Percentiles rank a stretch among this genome's conserved stretches.
These are phyloP conservation scores for Trisateles emortualis DNA, from an alignment of 2,888 invertebrate genomes.

Conservation along the genomic window DNA sequence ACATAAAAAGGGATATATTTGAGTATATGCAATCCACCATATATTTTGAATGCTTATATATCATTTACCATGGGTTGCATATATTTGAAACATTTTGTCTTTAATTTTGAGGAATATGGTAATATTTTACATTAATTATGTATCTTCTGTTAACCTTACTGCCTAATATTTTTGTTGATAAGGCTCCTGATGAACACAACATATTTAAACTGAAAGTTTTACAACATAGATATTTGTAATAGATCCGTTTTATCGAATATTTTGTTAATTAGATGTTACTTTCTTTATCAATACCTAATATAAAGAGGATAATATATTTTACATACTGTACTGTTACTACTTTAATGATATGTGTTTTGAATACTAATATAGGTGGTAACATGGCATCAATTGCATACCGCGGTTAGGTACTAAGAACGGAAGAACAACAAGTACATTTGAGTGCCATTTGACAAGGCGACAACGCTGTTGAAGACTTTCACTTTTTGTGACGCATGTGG, in stretches of 20 bases:
- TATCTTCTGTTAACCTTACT: not conserved
- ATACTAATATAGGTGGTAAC: conserved; percentile 20
- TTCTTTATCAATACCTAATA: conserved; percentile 3
- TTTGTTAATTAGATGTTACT: not conserved
- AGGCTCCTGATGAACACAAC: not conserved
- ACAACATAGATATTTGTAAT: not conserved
- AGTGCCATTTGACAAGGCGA: conserved; percentile 74
- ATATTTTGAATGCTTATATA: conserved; percentile 33
- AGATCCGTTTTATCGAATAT: not conserved
- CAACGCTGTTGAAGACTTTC: conserved; percentile 46
- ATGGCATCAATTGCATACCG: conserved; percentile 19
- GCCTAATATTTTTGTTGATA: not conserved
- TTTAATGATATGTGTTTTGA: conserved; percentile 15
- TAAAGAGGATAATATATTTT: conserved; percentile 4
- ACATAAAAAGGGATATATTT: conserved; percentile 30
- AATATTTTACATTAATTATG: conserved; percentile 5
- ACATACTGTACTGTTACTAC: conserved; percentile 5
- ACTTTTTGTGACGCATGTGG: conserved; percentile 32
- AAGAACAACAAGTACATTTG: conserved; percentile 70
- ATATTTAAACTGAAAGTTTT: not conserved
- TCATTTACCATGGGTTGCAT: conserved; percentile 34
- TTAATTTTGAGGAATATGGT: conserved; percentile 10
- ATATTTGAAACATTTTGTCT: conserved; percentile 24
- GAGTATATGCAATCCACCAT: conserved; percentile 48
- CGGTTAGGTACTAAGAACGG: conserved; percentile 41